phyloP scores from a whole-genome alignment of 2,797 vertebrate genomes.

The Pterois miles region DNA sequence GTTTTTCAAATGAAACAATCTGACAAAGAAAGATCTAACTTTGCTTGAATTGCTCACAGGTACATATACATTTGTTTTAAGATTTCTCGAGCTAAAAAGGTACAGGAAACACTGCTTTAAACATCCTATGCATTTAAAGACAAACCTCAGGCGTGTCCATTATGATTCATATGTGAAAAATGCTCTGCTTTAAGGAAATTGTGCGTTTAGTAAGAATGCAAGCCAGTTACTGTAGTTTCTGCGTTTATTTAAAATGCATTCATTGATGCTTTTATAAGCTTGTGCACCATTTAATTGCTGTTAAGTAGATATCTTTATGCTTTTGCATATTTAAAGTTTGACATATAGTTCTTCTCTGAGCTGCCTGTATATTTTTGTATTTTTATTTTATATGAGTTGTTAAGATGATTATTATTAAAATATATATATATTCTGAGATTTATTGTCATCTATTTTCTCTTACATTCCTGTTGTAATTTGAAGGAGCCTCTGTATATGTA shows the following conservation, averaged over 20 bases:
- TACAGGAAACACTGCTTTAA: background rate
- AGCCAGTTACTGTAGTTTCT: slow-evolving; percentile 10
- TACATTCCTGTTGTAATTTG: background rate
- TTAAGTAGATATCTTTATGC: slow-evolving; percentile 2
- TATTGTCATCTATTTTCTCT: background rate
- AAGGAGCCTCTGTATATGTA: background rate
- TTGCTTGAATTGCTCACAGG: background rate
- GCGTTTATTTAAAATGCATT: background rate
- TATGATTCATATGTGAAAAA: background rate
- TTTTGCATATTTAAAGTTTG: slow-evolving; percentile 31
- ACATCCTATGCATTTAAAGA: slow-evolving; percentile 67
- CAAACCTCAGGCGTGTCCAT: slow-evolving; percentile 50
- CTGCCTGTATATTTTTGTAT: slow-evolving; percentile 65
- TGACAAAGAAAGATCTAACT: background rate
- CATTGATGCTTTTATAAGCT: background rate
- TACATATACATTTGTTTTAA: background rate
- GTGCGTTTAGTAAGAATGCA: slow-evolving; percentile 1
- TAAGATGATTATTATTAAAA: slow-evolving; percentile 39
- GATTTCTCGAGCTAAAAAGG: background rate
- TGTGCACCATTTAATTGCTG: background rate
- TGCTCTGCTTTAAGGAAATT: background rate
- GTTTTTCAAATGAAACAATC: background rate
- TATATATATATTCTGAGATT: background rate
- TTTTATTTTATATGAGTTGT: slow-evolving; percentile 56
- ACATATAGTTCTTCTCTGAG: slow-evolving; percentile 48